Evolutionary conservation across 2,113 vertebrate genomes (phyloP).

Genomic region (Microtus montanus): DNA sequence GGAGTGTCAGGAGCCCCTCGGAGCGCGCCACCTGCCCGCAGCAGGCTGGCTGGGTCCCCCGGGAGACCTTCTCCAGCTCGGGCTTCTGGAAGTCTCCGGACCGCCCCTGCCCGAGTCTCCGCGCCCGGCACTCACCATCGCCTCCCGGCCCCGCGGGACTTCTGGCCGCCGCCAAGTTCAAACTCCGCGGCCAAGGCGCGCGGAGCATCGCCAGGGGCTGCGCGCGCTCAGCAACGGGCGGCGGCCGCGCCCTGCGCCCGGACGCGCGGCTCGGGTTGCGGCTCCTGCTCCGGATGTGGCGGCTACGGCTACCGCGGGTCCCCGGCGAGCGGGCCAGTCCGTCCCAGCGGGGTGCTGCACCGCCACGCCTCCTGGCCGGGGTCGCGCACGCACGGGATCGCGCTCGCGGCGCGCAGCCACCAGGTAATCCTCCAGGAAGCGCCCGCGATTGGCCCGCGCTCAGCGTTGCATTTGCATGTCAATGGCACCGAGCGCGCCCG

Average conservation of each 20-base stretch:
- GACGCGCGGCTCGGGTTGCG: not conserved
- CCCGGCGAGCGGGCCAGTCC: not conserved
- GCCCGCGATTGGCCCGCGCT: constrained; percentile 73
- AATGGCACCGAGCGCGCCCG: constrained; percentile 63
- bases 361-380: constrained; percentile 54
- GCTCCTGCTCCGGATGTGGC: not conserved
- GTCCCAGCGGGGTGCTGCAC: not conserved
- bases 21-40: not conserved
- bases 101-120: not conserved
- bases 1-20: not conserved
- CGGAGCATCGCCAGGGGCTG: not conserved
- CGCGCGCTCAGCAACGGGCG: constrained; percentile 61
- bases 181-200: not conserved
- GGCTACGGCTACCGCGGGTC: constrained; percentile 18
- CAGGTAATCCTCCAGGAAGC: constrained; percentile 82
- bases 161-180: constrained; percentile 70
- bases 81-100: not conserved
- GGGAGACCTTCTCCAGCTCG: not conserved
- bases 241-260: constrained; percentile 46
- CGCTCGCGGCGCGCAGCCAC: constrained; percentile 11
- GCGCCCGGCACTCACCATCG: constrained; percentile 72
- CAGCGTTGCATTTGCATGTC: constrained; percentile 79
- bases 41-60: not conserved
- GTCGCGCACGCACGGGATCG: not conserved
- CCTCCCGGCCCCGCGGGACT: not conserved